These are phyloP conservation scores for Cynoglossus semilaevis DNA, from an alignment of 2,113 vertebrate species.

Conservation along the genomic window DNA sequence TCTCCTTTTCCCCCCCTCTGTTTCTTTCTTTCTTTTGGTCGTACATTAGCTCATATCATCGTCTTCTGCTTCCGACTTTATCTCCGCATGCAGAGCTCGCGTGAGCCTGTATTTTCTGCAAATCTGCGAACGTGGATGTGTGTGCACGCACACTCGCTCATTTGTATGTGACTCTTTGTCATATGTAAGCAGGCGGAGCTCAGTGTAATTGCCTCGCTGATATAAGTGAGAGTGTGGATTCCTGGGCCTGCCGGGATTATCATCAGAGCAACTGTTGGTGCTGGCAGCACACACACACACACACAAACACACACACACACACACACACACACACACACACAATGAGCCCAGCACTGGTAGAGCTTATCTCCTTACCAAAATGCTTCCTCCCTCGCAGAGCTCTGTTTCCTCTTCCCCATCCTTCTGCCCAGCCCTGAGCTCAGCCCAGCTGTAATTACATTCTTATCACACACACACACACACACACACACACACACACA, in stretches of 20 bases:
- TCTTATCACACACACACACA: conserved; percentile 72
- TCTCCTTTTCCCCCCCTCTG: background rate
- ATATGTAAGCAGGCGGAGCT: conserved; percentile 55
- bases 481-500: conserved; percentile 46
- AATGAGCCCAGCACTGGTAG: conserved; percentile 62
- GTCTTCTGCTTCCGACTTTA: conserved; percentile 37
- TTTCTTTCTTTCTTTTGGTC: conserved; percentile 34
- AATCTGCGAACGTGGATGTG: conserved; percentile 42
- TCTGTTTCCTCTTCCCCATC: conserved; percentile 71
- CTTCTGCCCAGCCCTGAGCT: conserved; percentile 68
- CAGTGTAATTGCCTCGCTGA: conserved; percentile 70
- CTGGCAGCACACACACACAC: conserved; percentile 45
- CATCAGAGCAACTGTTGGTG: conserved; percentile 70
- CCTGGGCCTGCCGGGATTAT: conserved; percentile 69
- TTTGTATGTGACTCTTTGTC: conserved; percentile 51
- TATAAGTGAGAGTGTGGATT: conserved; percentile 67
- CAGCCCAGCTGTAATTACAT: conserved; percentile 73
- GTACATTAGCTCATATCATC: conserved; percentile 45
- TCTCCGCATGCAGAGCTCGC: conserved; percentile 37
- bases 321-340: conserved; percentile 46
- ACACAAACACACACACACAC: conserved; percentile 37
- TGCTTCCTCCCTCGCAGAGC: conserved; percentile 69
- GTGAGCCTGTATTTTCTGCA: conserved; percentile 34
- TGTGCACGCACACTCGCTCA: conserved; percentile 16
- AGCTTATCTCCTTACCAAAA: conserved; percentile 75